A percentile compares a stretch with the other conserved stretches of the same genome.
These are phyloP conservation scores for Brachynemurus nebulosus DNA, from an alignment of 2,888 invertebrate genomes.

Conservation along the genomic window DNA sequence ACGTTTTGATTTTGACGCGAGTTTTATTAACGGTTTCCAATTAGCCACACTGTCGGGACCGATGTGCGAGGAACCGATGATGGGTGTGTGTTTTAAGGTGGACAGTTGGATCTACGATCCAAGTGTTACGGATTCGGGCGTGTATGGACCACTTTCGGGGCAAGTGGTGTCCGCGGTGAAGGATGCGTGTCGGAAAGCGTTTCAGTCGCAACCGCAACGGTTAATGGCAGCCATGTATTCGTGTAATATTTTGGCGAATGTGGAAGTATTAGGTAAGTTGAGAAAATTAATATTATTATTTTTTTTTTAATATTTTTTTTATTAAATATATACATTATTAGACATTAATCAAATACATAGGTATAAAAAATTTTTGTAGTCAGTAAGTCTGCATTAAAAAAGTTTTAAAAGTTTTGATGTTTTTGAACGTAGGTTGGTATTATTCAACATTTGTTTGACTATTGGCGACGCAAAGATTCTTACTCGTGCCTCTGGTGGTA, in stretches of 20 bases:
- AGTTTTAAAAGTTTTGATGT: too few species aligned
- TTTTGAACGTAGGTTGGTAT: too few species aligned
- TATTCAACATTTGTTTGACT: too few species aligned
- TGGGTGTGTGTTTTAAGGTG: slow-evolving; percentile 83
- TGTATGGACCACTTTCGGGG: slow-evolving; percentile 45
- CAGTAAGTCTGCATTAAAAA: too few species aligned
- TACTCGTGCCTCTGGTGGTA: too few species aligned
- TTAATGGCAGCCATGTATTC: slow-evolving; percentile 92
- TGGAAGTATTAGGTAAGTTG: slow-evolving; percentile 77
- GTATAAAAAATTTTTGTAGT: too few species aligned
- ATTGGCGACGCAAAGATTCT: too few species aligned
- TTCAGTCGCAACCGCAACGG: slow-evolving; percentile 78
- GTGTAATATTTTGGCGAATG: slow-evolving; percentile 66
- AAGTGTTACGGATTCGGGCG: slow-evolving; percentile 18
- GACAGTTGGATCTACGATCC: slow-evolving; percentile 55
- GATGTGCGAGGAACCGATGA: slow-evolving; percentile 93
- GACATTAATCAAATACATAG: too few species aligned
- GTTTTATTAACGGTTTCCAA: slow-evolving; percentile 77
- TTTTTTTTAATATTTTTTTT: neutral
- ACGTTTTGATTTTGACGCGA: slow-evolving; percentile 53
- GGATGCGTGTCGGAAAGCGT: slow-evolving; percentile 75
- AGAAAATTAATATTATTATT: neutral
- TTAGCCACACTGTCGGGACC: slow-evolving; percentile 81
- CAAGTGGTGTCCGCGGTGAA: slow-evolving; percentile 86
- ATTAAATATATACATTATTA: too few species aligned